Percentiles rank a stretch among this genome's conserved stretches.
Evolutionary conservation across 1,140 invertebrate species (phyloP).

Genomic region (Idris sp.): DNA sequence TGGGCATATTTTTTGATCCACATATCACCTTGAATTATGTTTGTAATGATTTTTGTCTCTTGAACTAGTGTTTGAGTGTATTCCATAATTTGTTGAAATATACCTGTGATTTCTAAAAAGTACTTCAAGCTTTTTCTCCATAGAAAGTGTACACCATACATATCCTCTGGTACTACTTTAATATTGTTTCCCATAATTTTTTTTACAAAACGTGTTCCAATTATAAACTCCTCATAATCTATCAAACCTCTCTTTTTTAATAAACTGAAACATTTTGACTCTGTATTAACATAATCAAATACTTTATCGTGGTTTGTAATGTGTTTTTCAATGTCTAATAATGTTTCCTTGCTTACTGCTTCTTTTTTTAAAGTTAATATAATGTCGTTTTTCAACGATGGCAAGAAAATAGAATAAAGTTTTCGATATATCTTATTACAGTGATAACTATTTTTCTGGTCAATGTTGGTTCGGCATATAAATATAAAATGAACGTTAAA

Average conservation of each 20-base stretch:
- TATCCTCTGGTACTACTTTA: neutral
- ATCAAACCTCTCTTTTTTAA: conserved; percentile 12
- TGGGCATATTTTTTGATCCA: conserved; percentile 19
- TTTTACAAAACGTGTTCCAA: conserved; percentile 1
- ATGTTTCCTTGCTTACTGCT: no score
- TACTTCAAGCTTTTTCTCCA: conserved; percentile 15
- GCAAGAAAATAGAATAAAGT: conserved; percentile 24
- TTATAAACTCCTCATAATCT: conserved; percentile 2
- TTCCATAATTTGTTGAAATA: conserved; percentile 16
- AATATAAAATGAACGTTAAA: conserved; percentile 24
- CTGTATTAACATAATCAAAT: conserved; percentile 9
- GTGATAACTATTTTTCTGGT: conserved; percentile 17
- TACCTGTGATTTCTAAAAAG: conserved; percentile 34
- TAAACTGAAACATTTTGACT: conserved; percentile 13
- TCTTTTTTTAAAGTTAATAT: neutral
- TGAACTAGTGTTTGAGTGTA: conserved; percentile 20
- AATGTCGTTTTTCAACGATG: conserved; percentile 23
- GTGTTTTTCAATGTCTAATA: conserved; percentile 1
- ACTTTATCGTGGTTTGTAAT: neutral
- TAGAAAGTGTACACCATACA: conserved; percentile 10
- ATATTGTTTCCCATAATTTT: conserved; percentile 3
- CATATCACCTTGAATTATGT: conserved; percentile 31
- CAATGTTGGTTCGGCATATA: conserved; percentile 24
- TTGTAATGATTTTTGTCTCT: conserved; percentile 11
- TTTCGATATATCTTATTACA: conserved; percentile 13